phyloP scores from a whole-genome alignment of 2,888 invertebrate genomes.

The Buathra laborator region DNA sequence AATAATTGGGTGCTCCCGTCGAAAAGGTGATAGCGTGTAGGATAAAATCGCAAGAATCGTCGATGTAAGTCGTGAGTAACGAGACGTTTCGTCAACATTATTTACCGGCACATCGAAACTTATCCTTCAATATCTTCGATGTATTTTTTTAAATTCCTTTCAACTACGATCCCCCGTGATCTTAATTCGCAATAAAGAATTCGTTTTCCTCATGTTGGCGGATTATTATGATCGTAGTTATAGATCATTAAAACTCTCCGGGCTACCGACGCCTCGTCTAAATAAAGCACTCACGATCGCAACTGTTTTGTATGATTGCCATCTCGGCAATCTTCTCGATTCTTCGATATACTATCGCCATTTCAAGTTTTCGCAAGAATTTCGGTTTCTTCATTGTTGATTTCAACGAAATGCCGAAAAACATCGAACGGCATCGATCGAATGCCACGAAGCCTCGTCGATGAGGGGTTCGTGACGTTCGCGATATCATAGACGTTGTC shows the following conservation, averaged over 20 bases:
- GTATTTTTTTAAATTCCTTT: background rate
- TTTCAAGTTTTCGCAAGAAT: background rate
- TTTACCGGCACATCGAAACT: background rate
- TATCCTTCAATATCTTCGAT: conserved; percentile 60
- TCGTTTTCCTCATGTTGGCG: background rate
- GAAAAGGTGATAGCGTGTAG: conserved; percentile 1
- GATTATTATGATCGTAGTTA: conserved; percentile 28
- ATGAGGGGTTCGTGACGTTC: background rate
- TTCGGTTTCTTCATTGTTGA: background rate
- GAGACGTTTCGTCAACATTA: background rate
- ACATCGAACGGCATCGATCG: background rate
- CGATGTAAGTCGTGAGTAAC: conserved; percentile 26
- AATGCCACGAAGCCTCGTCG: background rate
- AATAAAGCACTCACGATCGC: conserved; percentile 60
- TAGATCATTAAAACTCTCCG: conserved; percentile 14
- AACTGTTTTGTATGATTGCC: conserved; percentile 38
- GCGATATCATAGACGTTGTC: conserved; percentile 10
- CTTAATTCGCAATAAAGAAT: background rate
- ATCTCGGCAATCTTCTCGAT: conserved; percentile 2
- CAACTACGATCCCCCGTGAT: background rate
- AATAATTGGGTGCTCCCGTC: background rate
- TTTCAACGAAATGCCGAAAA: background rate
- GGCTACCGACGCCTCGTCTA: conserved; percentile 56
- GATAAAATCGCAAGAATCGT: background rate
- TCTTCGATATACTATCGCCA: background rate